Percentiles rank a stretch among this genome's conserved stretches.
Evolutionary conservation across 2,888 invertebrate species (phyloP).

Genomic region (Biston betularia): DNA sequence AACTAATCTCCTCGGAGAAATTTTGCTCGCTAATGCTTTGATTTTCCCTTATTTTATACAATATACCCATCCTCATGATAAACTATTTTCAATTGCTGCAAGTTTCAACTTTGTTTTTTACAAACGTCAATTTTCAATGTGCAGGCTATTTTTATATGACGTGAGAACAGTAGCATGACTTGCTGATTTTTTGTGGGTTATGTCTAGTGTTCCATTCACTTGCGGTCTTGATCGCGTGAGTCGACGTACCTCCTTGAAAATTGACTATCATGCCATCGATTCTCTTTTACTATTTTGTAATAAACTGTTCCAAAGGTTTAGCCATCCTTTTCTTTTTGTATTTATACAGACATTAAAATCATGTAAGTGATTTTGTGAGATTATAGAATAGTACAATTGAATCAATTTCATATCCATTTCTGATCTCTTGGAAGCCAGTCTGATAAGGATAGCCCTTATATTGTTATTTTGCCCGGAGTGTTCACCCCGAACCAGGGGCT

Average conservation of each 20-base stretch:
- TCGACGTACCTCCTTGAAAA: conserved; percentile 7
- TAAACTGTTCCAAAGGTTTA: background rate
- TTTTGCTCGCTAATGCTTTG: too few relatives aligned
- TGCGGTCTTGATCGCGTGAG: background rate
- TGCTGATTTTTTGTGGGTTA: conserved; percentile 6
- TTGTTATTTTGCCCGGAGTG: too few relatives aligned
- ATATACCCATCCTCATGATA: background rate
- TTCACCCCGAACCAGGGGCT: too few relatives aligned
- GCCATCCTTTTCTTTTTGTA: background rate
- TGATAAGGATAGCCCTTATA: too few relatives aligned
- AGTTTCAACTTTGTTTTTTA: background rate
- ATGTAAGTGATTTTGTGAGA: background rate
- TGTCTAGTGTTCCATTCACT: conserved; percentile 10
- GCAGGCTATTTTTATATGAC: conserved; percentile 14
- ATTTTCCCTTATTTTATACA: too few relatives aligned
- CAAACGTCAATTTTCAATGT: conserved; percentile 7
- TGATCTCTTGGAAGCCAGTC: too few relatives aligned
- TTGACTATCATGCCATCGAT: background rate
- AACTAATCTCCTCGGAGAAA: too few relatives aligned
- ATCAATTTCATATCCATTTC: too few relatives aligned
- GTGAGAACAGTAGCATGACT: conserved; percentile 7
- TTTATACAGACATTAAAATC: background rate
- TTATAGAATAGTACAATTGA: background rate
- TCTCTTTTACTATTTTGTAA: background rate
- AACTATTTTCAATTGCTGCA: background rate